phyloP scores from a whole-genome alignment of 2,888 invertebrate species.

The Sarcophaga rosellei region DNA sequence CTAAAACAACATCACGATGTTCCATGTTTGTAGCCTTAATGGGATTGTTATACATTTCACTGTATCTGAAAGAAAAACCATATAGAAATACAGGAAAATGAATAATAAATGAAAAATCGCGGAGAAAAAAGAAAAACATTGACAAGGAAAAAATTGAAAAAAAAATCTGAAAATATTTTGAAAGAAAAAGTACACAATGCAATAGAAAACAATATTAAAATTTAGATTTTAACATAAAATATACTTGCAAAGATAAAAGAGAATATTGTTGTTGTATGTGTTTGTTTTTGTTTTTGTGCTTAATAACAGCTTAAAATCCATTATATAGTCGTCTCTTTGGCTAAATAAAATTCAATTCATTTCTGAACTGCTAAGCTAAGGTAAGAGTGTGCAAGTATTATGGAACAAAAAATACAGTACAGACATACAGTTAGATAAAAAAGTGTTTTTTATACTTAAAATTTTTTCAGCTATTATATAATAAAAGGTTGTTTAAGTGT shows the following conservation, averaged over 20 bases:
- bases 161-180: background rate
- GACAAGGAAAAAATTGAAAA: constrained; percentile 5
- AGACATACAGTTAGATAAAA: no score
- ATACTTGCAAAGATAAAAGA: background rate
- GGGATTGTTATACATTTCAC: constrained; percentile 84
- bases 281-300: background rate
- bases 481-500: no score
- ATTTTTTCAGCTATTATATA: no score
- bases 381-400: no score
- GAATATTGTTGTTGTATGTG: background rate
- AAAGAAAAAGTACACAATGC: background rate
- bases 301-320: background rate
- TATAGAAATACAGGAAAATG: background rate
- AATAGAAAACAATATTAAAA: background rate
- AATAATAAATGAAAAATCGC: background rate
- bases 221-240: background rate
- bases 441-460: no score
- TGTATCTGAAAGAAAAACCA: constrained; percentile 81
- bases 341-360: background rate
- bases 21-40: constrained; percentile 82
- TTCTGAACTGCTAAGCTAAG: background rate
- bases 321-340: background rate
- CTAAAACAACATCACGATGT: constrained; percentile 90
- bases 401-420: no score
- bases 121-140: background rate